These are phyloP conservation scores for Gastracanthus pulcherrimus DNA, from an alignment of 2,888 invertebrate genomes.

Conservation along the genomic window DNA sequence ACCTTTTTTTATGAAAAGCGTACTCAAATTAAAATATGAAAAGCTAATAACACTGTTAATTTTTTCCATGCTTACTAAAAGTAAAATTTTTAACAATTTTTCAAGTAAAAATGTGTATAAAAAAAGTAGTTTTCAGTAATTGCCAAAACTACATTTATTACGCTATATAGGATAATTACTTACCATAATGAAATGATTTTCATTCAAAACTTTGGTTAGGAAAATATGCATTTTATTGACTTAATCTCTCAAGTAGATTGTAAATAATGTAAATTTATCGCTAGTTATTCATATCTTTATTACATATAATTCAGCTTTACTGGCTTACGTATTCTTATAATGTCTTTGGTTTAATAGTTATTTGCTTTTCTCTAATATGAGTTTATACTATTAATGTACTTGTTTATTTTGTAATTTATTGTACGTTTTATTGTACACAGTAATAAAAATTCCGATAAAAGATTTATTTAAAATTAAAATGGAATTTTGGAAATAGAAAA, in stretches of 20 bases:
- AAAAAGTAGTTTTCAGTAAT: no score
- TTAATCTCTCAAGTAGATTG: neutral
- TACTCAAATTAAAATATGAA: no score
- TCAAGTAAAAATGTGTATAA: no score
- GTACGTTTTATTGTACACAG: neutral
- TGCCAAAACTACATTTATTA: no score
- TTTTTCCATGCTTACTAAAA: no score
- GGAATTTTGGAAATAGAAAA: neutral
- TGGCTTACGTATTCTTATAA: neutral
- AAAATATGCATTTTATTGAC: neutral
- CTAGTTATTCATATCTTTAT: conserved; percentile 14
- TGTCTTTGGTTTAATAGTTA: neutral
- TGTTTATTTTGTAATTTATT: neutral
- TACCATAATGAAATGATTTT: no score
- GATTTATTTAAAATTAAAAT: neutral
- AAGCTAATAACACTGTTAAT: no score
- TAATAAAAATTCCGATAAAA: neutral
- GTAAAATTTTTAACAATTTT: no score
- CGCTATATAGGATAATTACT: neutral
- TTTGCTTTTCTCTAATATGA: neutral
- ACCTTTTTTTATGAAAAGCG: no score
- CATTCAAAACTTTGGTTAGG: neutral
- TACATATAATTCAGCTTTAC: conserved; percentile 4
- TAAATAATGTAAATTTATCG: conserved; percentile 13
- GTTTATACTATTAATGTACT: neutral